Conservation (phyloP, 2,888 invertebrate genomes). For the Synergus gifuensis region DNA sequence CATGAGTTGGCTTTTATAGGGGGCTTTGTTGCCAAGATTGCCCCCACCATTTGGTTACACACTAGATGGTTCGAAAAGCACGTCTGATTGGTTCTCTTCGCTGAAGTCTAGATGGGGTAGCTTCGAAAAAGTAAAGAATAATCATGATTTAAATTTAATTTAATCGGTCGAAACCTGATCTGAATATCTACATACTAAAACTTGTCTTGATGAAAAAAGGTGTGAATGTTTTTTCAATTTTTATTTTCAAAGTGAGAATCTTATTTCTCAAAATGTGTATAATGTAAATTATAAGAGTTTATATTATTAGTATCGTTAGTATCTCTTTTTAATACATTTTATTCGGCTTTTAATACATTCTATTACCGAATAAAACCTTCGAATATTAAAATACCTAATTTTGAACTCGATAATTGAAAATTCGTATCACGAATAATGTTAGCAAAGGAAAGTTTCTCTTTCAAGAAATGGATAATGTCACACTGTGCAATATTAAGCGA, state of each 20-base stretch:
- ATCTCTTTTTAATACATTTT: too few species aligned
- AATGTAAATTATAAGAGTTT: too few species aligned
- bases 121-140: slow-evolving; percentile 15
- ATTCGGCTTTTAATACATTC: too few species aligned
- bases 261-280: too few species aligned
- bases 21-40: slow-evolving; percentile 52
- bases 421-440: background rate
- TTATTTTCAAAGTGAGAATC: too few species aligned
- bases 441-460: background rate
- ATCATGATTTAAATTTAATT: slow-evolving; percentile 46
- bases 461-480: background rate
- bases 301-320: too few species aligned
- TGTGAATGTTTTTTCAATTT: background rate
- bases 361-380: too few species aligned
- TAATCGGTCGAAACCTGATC: slow-evolving; percentile 54
- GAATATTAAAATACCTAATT: background rate
- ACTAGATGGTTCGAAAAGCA: slow-evolving; percentile 22
- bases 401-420: background rate
- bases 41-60: slow-evolving; percentile 42
- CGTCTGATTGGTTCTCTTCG: slow-evolving; percentile 28
- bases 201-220: background rate
- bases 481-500: background rate
- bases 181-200: slow-evolving; percentile 47
- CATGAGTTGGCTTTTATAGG: slow-evolving; percentile 68
- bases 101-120: slow-evolving; percentile 5